Evolutionary conservation across 2,113 vertebrate species (phyloP), one percentile per base, ranked within the genome.

Genomic region (Salvelinus alpinus): DNA sequence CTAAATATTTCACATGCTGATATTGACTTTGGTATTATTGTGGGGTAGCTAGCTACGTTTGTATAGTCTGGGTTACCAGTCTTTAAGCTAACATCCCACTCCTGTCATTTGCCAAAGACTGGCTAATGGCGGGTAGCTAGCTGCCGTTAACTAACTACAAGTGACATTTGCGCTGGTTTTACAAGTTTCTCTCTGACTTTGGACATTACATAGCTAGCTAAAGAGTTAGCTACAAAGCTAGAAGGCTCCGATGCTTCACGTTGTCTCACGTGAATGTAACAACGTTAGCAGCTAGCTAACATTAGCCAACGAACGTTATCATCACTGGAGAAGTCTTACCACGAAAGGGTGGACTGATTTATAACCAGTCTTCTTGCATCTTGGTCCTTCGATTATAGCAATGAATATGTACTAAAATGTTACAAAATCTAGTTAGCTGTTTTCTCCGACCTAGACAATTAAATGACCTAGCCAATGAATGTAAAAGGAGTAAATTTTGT

Each of bases 331-430:
- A 27, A 66, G 12, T 27, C 68, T 70, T 70, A 70, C 68, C 68
- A 47, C n/a, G 44, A n/a, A 70, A 29, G 67, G 34, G 68, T 29
- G 20, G 68, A 48, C 34, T 47, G 44, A 47, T 48, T 25, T 48
- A 70, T 70, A 70, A 70, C 68, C 68, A 70, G 68, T 70, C 44
- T 20, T 48, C 68, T 70, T 70, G 68, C 68, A 70, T 48, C 29
- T 47, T 70, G 68, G 44, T 70, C 12, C 20, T 70, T 47, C 7
- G 64, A 27, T 66, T 66, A 64, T 25, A 22, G 25, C 22, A 25
- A 25, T 27, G 25, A 14, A 29, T 27, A 14, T 27, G 16, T 25
- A 4, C 60, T 64, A 2, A n/a, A 64, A 44, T 3, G 38, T 44
- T 44, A 20, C 57, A 60, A 60, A 5, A 20, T 60, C 57, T 16